Evolutionary conservation across 2,797 vertebrate genomes (phyloP).

Genomic region (Sebastes kiyomatsui): DNA sequence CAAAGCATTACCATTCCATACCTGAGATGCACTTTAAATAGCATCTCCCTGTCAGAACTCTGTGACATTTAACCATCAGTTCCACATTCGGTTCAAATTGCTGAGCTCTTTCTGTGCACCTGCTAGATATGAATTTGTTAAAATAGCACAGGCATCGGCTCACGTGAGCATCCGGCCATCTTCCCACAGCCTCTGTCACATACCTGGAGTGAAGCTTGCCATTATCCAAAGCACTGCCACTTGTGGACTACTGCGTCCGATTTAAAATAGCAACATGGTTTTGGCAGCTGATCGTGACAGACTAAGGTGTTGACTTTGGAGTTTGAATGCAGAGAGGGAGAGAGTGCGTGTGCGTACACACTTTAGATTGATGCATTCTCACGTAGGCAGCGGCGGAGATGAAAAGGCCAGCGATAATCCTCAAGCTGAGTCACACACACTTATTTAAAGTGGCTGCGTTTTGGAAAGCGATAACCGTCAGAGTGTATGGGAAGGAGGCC

Average conservation of each 20-base stretch:
- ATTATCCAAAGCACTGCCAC: constrained; percentile 45
- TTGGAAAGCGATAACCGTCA: constrained; percentile 25
- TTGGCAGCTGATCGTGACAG: constrained; percentile 65
- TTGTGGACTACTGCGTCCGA: constrained; percentile 32
- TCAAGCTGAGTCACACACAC: constrained; percentile 62
- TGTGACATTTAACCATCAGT: not conserved
- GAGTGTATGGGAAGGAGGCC: not conserved
- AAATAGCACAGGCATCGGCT: constrained; percentile 40
- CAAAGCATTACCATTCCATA: not conserved
- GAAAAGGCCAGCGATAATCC: constrained; percentile 64
- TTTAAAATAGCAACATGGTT: constrained; percentile 66
- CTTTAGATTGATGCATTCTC: constrained; percentile 68
- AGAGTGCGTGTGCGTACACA: constrained; percentile 3
- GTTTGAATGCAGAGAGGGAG: constrained; percentile 52
- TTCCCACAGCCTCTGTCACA: constrained; percentile 48
- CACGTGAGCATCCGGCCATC: constrained; percentile 33
- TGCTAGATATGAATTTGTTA: constrained; percentile 11
- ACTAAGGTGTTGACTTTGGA: constrained; percentile 59
- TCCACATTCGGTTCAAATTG: not conserved
- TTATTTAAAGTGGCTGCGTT: not conserved
- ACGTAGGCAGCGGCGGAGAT: constrained; percentile 72
- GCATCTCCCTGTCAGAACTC: not conserved
- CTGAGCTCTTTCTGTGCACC: constrained; percentile 5
- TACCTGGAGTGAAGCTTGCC: constrained; percentile 35
- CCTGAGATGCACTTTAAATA: constrained; percentile 7